These are phyloP conservation scores for Centruroides sculpturatus DNA, from an alignment of 1,140 invertebrate species.

Conservation along the genomic window DNA sequence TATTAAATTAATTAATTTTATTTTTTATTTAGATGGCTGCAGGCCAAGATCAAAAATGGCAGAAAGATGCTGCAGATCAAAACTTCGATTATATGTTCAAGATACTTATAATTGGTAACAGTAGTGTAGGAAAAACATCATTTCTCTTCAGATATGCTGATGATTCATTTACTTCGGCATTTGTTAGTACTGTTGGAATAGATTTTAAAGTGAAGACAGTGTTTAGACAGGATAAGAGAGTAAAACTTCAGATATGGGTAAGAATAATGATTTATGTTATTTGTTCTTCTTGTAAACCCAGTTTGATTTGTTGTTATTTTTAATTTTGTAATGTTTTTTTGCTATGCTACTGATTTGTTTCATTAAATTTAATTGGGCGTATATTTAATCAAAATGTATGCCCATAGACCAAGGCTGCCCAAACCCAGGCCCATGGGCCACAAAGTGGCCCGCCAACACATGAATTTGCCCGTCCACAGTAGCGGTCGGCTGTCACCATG, in stretches of 20 bases:
- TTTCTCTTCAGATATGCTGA: conserved; percentile 99
- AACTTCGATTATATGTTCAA: conserved; percentile 99
- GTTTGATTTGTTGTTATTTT: too few relatives aligned
- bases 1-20: too few relatives aligned
- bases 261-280: conserved; percentile 22
- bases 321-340: too few relatives aligned
- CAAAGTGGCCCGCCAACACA: too few relatives aligned
- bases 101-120: conserved; percentile 97
- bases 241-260: conserved; percentile 91
- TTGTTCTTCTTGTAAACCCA: background rate
- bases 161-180: conserved; percentile 98
- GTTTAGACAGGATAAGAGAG: conserved; percentile 87
- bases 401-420: too few relatives aligned
- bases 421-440: too few relatives aligned
- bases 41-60: conserved; percentile 23
- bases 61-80: conserved; percentile 96
- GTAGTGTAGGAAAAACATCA: conserved; percentile 97
- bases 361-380: background rate
- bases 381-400: too few relatives aligned
- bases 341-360: background rate
- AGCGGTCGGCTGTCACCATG: too few relatives aligned
- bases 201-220: conserved; percentile 99
- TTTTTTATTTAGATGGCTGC: too few relatives aligned
- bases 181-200: conserved; percentile 96
- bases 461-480: too few relatives aligned